Evolutionary conservation across 2,888 invertebrate species (phyloP), one percentile per base, ranked within the genome.

Genomic region (Chrysodeixis includens): DNA sequence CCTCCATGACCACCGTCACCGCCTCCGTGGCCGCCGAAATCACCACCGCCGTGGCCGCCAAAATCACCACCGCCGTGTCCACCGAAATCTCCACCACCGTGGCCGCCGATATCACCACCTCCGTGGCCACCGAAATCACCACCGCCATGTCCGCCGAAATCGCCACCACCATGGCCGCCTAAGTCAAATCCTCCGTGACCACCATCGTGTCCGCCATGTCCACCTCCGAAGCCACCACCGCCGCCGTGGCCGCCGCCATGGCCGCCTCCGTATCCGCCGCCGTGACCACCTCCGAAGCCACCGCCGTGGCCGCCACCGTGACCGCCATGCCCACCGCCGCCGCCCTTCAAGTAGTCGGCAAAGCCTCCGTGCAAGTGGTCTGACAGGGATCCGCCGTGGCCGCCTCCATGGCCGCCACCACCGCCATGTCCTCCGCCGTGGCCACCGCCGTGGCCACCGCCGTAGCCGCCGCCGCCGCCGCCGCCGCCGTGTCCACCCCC

Each of bases 191-290:
- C 32, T 18, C 66, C 78, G 18, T 62, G 52, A 1, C 69, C 63
- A 22, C 69, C 71, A 26, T 55, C 75, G 72, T n/a, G 7, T 16
- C 64, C 73, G 22, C 56, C 75, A 72, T n/a, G 7, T 16, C 64
- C 64, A 1, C 79, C 81, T 14, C 58, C 76, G 46, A 60, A 81
- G 30, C 74, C 79, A 0, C 71, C 76, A 0, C 97, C 12, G 44
- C 92, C 91, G 62, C 88, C 84, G 96, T 96, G 96, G 22, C 85
- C 86, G 5, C 88, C 90, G 1, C 87, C 90, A 7, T 14, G n/a
- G 1, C 46, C 58, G n/a, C 55, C 57, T 12, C 84, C 83, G 66
- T 95, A 90, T 61, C 93, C 89, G 60, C 93, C 94, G 14, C 92
- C 92, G 1, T 92, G 86, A 78, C 85, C 90, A 77, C 81, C 89